Conservation (phyloP, 2,113 vertebrate species). For the Leucoraja erinaceus region DNA sequence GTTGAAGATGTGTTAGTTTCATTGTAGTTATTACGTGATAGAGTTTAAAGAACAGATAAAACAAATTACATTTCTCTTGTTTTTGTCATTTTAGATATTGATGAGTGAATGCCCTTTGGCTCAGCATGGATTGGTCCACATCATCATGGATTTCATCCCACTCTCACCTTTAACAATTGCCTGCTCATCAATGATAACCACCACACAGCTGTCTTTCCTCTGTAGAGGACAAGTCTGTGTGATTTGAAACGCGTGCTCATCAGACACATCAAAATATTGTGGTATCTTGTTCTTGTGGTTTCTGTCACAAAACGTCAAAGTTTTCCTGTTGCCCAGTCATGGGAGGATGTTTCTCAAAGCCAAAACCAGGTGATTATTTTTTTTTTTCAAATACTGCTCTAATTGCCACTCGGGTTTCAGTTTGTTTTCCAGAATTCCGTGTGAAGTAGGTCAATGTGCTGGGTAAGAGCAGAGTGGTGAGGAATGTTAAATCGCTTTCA, state of each 20-base stretch:
- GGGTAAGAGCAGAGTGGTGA: not conserved
- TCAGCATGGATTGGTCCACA: slow-evolving; percentile 8
- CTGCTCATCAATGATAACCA: not conserved
- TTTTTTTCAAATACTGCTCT: slow-evolving; percentile 40
- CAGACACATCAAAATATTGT: not conserved
- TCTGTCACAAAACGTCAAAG: not conserved
- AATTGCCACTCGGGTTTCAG: slow-evolving; percentile 41
- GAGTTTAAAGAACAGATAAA: not conserved
- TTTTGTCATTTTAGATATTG: not conserved
- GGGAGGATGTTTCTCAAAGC: slow-evolving; percentile 98
- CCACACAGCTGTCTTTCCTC: not conserved
- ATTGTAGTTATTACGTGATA: not conserved
- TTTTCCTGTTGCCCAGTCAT: slow-evolving; percentile 61
- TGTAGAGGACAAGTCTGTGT: not conserved
- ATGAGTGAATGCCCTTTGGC: not conserved
- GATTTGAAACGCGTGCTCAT: not conserved
- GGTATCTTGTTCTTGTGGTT: not conserved
- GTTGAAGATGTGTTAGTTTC: not conserved
- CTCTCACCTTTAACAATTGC: not conserved
- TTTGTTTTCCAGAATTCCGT: not conserved
- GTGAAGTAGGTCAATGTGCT: slow-evolving; percentile 51
- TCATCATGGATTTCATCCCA: not conserved
- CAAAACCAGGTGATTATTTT: slow-evolving; percentile 79
- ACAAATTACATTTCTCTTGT: not conserved
- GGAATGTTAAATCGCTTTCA: slow-evolving; percentile 32